Base-by-base conservation (phyloP, 2,797 vertebrate species). In the Chelonia mydas region DNA sequence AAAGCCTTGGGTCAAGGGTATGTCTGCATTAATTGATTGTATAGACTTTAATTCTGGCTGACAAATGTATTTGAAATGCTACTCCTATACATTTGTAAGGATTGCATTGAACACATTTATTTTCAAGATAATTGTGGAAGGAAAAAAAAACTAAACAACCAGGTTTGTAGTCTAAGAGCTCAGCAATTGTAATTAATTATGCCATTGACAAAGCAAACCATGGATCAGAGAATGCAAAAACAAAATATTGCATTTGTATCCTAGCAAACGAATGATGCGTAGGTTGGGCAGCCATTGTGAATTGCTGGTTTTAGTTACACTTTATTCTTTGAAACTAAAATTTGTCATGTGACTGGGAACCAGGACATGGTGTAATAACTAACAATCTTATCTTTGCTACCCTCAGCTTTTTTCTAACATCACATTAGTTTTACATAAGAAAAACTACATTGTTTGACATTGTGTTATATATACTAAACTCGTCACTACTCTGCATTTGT, bases 91-190 rank as follows among this genome's bases (percentile, higher is more conserved):
- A 10, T 83, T 94, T 81, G 16, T 53, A 37, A 91, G 86, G 86
- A 49, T 31, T 83, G 16, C 28, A 45, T 25, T 1, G 61, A 55
- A 28, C 74, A 28, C 7, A 3, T 47, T 86, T 84, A 85, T 76
- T 80, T 85, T 68, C 53, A 57, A 82, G 76, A 61, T 4, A 53
- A 76, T 33, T 54, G 25, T 65, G 80, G 80, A 59, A 79, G 57
- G 82, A 41, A 72, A 59, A 54, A 0, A 0, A 23, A 49, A 4
- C 0, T 1, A 3, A 31, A 10, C 19, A 23, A 72, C 19, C 5
- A 77, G 77, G 25, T 1, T 1, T 31, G 11, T 7, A 1, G 27
- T 1, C 57, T 84, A 76, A 27, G 51, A 11, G 2, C 54, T 2
- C 13, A 55, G 51, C 37, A 11, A 25, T 0, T 0, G 51, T 87